Conservation (phyloP, 1,140 invertebrate species). For the Trichoplusia ni region DNA sequence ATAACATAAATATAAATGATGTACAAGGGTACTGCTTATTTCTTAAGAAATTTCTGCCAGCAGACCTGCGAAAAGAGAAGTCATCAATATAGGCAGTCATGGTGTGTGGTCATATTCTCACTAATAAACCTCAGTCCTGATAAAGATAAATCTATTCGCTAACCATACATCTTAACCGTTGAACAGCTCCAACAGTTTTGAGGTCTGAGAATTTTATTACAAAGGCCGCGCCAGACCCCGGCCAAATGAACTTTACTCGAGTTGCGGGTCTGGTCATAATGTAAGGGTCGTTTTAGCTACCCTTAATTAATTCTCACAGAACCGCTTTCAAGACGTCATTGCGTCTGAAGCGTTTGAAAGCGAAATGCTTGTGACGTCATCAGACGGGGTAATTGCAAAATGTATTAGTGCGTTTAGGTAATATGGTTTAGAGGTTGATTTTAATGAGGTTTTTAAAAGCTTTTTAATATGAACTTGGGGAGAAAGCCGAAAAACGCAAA, state of each 20-base stretch:
- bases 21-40: too few relatives aligned
- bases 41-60: too few relatives aligned
- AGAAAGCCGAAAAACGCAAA: too few relatives aligned
- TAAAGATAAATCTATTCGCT: too few relatives aligned
- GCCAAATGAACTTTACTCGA: constrained; percentile 20
- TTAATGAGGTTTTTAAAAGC: too few relatives aligned
- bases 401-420: constrained; percentile 1
- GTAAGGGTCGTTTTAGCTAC: constrained; percentile 14
- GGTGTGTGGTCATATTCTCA: too few relatives aligned
- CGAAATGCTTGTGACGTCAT: constrained; percentile 8
- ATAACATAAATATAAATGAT: too few relatives aligned
- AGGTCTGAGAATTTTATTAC: constrained; percentile 25
- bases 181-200: constrained; percentile 11
- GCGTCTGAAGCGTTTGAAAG: neutral
- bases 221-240: constrained; percentile 2
- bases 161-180: constrained; percentile 1
- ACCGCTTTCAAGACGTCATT: constrained; percentile 10
- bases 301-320: constrained; percentile 37
- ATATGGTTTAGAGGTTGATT: too few relatives aligned
- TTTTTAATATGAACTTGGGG: too few relatives aligned
- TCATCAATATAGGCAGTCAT: too few relatives aligned
- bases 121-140: too few relatives aligned
- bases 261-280: constrained; percentile 25
- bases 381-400: neutral
- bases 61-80: too few relatives aligned